These are phyloP conservation scores for Perca flavescens DNA, from an alignment of 2,113 vertebrate genomes.

Conservation along the genomic window DNA sequence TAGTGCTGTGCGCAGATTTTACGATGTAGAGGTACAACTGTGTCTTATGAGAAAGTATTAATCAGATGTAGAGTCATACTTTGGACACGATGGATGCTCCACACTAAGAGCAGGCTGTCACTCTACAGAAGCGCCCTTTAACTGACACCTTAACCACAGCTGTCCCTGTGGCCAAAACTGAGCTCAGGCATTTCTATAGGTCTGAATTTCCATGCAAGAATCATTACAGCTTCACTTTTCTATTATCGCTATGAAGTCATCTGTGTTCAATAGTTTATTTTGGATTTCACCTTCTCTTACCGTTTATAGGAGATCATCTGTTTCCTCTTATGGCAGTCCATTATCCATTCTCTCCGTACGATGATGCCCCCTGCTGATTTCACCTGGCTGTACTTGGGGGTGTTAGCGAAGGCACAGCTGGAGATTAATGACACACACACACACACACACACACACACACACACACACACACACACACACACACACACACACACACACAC, in stretches of 20 bases:
- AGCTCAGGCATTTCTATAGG: background rate
- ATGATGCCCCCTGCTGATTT: slow-evolving; percentile 90
- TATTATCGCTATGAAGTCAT: accelerated
- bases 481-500: slow-evolving; percentile 30
- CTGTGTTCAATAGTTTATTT: background rate
- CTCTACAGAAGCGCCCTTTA: background rate
- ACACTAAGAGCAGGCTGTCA: background rate
- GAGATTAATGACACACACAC: slow-evolving; percentile 39
- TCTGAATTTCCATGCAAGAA: background rate
- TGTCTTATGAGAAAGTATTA: slow-evolving; percentile 40
- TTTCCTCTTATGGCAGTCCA: slow-evolving; percentile 89
- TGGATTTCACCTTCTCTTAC: slow-evolving; percentile 66
- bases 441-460: slow-evolving; percentile 30
- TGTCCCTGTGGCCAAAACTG: slow-evolving; percentile 1
- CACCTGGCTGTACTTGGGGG: slow-evolving; percentile 93
- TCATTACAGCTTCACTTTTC: background rate
- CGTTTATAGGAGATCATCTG: slow-evolving; percentile 86
- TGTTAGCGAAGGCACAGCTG: slow-evolving; percentile 95
- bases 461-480: slow-evolving; percentile 30
- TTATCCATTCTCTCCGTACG: slow-evolving; percentile 91
- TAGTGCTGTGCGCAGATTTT: slow-evolving; percentile 42
- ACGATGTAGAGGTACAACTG: background rate
- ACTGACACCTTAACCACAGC: background rate
- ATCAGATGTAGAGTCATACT: slow-evolving; percentile 35
- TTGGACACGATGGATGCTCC: background rate